Conservation (phyloP, 2,888 invertebrate species). For the Hesperia comma region DNA sequence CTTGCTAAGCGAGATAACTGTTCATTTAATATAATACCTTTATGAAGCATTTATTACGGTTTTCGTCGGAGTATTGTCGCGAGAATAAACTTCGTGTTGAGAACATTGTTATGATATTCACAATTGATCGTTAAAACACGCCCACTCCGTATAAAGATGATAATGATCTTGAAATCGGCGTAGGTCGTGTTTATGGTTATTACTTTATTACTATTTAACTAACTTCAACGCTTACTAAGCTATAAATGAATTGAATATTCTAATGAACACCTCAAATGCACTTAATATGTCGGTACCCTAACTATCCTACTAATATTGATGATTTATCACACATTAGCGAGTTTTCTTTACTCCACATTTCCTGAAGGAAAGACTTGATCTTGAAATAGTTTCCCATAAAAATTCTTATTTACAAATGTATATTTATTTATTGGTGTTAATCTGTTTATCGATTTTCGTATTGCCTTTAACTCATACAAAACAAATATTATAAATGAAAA, state of each 20-base stretch:
- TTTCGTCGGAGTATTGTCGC: constrained; percentile 51
- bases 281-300: background rate
- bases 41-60: constrained; percentile 58
- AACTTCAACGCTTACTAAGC: constrained; percentile 27
- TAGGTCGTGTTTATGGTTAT: constrained; percentile 73
- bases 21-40: constrained; percentile 64
- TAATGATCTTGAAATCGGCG: constrained; percentile 78
- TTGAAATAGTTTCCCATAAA: too few relatives aligned
- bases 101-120: constrained; percentile 70
- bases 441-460: too few relatives aligned
- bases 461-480: too few relatives aligned
- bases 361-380: too few relatives aligned
- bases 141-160: constrained; percentile 66
- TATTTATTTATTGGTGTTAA: too few relatives aligned
- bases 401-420: too few relatives aligned
- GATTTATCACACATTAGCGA: too few relatives aligned
- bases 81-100: constrained; percentile 55
- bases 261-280: background rate
- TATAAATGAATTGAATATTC: constrained; percentile 11
- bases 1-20: constrained; percentile 66
- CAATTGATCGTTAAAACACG: constrained; percentile 68
- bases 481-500: too few relatives aligned
- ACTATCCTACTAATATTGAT: too few relatives aligned
- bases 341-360: too few relatives aligned
- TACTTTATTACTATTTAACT: constrained; percentile 42